A percentile compares a stretch with the other conserved stretches of the same genome.
Evolutionary conservation across 2,888 invertebrate species (phyloP).

Genomic region (Drosophila lutescens): DNA sequence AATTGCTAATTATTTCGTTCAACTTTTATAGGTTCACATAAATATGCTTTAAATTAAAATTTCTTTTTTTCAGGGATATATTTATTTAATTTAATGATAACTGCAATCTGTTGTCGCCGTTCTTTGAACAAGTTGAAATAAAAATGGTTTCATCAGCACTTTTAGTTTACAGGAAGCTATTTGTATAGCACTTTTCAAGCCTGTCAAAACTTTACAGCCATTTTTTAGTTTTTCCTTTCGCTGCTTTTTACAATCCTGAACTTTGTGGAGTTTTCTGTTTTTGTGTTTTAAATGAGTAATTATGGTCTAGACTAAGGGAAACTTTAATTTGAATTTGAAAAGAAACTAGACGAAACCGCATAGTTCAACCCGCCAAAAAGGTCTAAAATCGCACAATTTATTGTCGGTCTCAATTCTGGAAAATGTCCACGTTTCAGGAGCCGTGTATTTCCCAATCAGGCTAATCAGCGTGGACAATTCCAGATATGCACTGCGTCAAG

Average conservation of each 20-base stretch:
- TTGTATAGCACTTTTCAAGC: background rate
- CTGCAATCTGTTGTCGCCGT: background rate
- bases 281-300: background rate
- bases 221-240: background rate
- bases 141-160: background rate
- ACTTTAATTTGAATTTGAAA: too few species aligned
- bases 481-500: conserved; percentile 83
- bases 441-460: conserved; percentile 86
- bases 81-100: too few species aligned
- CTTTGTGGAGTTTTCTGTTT: background rate
- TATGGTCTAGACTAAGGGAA: background rate
- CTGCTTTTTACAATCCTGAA: background rate
- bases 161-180: background rate
- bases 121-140: background rate
- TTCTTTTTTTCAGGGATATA: too few species aligned
- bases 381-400: background rate
- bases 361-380: background rate
- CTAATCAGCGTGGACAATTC: conserved; percentile 87
- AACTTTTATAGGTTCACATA: too few species aligned
- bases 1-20: too few species aligned
- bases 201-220: background rate
- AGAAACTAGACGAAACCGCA: too few species aligned
- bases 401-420: background rate
- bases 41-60: too few species aligned
- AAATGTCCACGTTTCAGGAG: background rate